A percentile compares a stretch with the other conserved stretches of the same genome.
These are phyloP conservation scores for Prosapia bicincta DNA, from an alignment of 2,888 invertebrate species.

Conservation along the genomic window DNA sequence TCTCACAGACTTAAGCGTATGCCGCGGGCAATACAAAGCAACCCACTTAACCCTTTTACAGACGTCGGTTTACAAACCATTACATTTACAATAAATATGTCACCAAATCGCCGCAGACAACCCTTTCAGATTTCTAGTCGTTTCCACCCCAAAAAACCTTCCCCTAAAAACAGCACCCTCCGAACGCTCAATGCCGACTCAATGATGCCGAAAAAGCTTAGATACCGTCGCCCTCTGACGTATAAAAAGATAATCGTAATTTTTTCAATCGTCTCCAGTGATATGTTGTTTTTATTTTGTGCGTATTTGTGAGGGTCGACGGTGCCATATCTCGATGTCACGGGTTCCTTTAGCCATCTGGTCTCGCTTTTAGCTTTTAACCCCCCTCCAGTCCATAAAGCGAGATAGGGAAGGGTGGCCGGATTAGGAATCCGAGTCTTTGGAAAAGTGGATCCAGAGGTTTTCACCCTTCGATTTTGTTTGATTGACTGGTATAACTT, in stretches of 20 bases:
- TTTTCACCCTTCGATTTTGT: constrained; percentile 23
- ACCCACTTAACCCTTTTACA: too few species aligned
- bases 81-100: neutral
- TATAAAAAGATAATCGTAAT: constrained; percentile 23
- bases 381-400: constrained; percentile 3
- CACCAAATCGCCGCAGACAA: neutral
- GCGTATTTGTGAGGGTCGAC: neutral
- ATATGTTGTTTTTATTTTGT: constrained; percentile 28
- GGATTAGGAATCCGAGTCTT: constrained; percentile 22
- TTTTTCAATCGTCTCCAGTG: constrained; percentile 25
- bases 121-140: neutral
- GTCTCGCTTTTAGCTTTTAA: constrained; percentile 22
- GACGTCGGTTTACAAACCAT: neutral
- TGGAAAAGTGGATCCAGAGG: constrained; percentile 25
- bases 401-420: constrained; percentile 7
- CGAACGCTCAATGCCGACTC: neutral
- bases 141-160: constrained; percentile 1
- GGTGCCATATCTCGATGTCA: neutral
- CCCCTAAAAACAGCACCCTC: constrained; percentile 7
- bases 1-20: too few species aligned
- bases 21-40: too few species aligned
- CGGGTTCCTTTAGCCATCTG: constrained; percentile 13
- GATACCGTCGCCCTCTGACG: constrained; percentile 16
- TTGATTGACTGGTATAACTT: neutral
- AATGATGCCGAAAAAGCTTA: constrained; percentile 26